Evolutionary conservation across 1,140 invertebrate species (phyloP).

Genomic region (Aphaenogaster rudis): DNA sequence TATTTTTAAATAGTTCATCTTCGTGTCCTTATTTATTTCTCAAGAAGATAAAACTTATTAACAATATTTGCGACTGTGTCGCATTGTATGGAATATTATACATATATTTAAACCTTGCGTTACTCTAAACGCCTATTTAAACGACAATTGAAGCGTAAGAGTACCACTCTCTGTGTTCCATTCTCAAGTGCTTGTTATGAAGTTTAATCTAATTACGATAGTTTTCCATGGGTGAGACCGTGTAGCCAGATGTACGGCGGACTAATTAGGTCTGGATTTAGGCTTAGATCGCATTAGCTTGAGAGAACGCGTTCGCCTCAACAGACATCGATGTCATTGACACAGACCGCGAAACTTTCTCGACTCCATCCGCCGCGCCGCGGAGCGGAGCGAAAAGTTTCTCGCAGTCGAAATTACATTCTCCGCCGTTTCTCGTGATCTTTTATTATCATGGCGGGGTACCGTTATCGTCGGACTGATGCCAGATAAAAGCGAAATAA

Average conservation of each 20-base stretch:
- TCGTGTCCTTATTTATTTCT: not conserved
- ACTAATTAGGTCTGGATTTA: constrained; percentile 37
- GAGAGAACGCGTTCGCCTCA: not conserved
- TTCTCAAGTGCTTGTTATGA: constrained; percentile 25
- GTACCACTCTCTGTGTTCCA: not conserved
- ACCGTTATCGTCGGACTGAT: not conserved
- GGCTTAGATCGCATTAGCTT: constrained; percentile 23
- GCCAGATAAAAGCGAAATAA: constrained; percentile 38
- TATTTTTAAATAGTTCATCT: too few species aligned
- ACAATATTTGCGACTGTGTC: not conserved
- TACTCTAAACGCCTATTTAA: constrained; percentile 1
- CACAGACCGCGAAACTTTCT: constrained; percentile 30
- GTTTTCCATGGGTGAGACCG: not conserved
- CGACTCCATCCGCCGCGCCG: not conserved
- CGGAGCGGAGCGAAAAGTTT: constrained; percentile 21
- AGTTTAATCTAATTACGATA: constrained; percentile 44
- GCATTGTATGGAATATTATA: not conserved
- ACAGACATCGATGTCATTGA: constrained; percentile 4
- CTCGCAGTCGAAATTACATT: constrained; percentile 19
- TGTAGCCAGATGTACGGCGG: not conserved
- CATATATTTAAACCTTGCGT: not conserved
- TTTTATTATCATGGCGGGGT: constrained; percentile 25
- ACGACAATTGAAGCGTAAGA: not conserved
- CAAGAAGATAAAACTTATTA: not conserved
- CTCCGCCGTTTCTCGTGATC: not conserved